Percentiles rank a stretch among this genome's conserved stretches.
Evolutionary conservation across 2,797 vertebrate genomes (phyloP).

Genomic region (Epinephelus malabaricus): DNA sequence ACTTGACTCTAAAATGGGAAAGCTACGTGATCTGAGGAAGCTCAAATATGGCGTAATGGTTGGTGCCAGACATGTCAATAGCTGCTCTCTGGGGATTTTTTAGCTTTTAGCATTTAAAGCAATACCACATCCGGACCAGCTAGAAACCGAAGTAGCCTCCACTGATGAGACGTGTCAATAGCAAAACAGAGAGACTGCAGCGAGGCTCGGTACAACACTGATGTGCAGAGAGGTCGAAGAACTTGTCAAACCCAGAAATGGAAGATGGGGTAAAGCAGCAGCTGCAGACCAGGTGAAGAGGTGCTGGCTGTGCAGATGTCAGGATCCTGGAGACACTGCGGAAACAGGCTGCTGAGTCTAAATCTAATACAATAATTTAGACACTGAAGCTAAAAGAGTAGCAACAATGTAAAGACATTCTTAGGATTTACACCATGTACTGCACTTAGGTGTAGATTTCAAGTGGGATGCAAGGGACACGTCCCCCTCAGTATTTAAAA

Average conservation of each 20-base stretch:
- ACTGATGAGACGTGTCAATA: constrained; percentile 15
- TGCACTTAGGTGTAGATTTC: no score
- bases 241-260: constrained; percentile 21
- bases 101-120: constrained; percentile 24
- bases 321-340: constrained; percentile 24
- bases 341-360: constrained; percentile 22
- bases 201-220: not conserved
- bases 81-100: constrained; percentile 19
- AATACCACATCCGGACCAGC: not conserved
- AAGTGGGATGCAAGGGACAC: no score
- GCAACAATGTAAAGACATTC: no score
- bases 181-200: constrained; percentile 2
- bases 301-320: constrained; percentile 9
- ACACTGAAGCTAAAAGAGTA: no score
- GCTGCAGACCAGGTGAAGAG: constrained; percentile 5
- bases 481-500: no score
- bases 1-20: constrained; percentile 33
- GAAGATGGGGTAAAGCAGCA: constrained; percentile 28
- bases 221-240: constrained; percentile 36
- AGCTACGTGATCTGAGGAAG: constrained; percentile 52
- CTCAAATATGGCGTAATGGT: constrained; percentile 53
- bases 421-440: no score
- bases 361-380: no score
- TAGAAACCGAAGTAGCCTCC: constrained; percentile 21
- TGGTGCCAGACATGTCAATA: constrained; percentile 15